These are phyloP conservation scores for Myopa testacea DNA, from an alignment of 2,888 invertebrate species.

Conservation along the genomic window DNA sequence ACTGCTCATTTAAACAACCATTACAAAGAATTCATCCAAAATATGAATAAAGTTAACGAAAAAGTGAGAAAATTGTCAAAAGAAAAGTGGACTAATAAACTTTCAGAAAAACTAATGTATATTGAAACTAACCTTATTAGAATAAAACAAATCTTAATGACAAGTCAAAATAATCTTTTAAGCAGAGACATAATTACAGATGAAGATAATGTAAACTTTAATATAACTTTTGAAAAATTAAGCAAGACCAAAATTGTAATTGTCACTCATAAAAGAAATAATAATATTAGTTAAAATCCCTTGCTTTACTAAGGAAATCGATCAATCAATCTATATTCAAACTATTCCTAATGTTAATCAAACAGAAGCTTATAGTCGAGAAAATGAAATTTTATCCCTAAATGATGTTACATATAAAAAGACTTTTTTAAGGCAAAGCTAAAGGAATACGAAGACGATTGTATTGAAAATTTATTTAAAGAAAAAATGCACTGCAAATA, in stretches of 20 bases:
- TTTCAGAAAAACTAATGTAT: conserved; percentile 24
- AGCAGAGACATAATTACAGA: conserved; percentile 23
- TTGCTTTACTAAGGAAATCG: conserved; percentile 3
- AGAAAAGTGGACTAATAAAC: conserved; percentile 13
- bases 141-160: conserved; percentile 29
- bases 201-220: conserved; percentile 19
- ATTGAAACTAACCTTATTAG: conserved; percentile 30
- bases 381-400: conserved; percentile 8
- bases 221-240: conserved; percentile 11
- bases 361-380: background rate
- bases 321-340: conserved; percentile 14
- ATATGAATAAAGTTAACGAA: conserved; percentile 28
- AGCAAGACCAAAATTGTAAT: background rate
- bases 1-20: conserved; percentile 2
- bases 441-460: conserved; percentile 23
- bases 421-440: background rate
- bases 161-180: conserved; percentile 30
- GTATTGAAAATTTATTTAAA: conserved; percentile 10
- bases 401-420: conserved; percentile 11
- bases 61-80: conserved; percentile 10
- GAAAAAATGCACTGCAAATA: conserved; percentile 25
- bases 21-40: conserved; percentile 18
- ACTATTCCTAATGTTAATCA: background rate
- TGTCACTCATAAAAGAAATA: conserved; percentile 5
- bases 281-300: conserved; percentile 8